Percentiles rank a stretch among this genome's conserved stretches.
phyloP scores from a whole-genome alignment of 2,113 vertebrate genomes.

The Syngnathus typhle region DNA sequence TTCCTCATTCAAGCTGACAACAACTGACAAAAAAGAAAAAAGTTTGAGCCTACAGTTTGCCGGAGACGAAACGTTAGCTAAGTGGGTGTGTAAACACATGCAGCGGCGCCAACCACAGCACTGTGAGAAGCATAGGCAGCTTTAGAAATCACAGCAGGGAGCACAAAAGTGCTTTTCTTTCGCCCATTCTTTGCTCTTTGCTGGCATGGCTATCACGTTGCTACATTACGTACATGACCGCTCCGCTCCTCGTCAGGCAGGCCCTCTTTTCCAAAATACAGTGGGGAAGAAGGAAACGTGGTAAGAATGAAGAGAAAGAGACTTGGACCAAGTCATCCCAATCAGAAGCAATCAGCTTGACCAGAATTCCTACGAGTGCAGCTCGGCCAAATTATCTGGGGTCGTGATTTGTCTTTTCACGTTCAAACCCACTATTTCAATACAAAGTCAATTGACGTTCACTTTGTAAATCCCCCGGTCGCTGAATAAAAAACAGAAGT shows the following conservation, averaged over 20 bases:
- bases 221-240: constrained; percentile 26
- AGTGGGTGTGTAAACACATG: neutral
- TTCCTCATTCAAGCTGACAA: no score
- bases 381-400: neutral
- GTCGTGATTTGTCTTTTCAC: no score
- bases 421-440: no score
- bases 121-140: neutral
- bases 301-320: constrained; percentile 30
- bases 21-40: no score
- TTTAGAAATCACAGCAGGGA: constrained; percentile 12
- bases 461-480: neutral
- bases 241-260: constrained; percentile 19
- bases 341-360: neutral
- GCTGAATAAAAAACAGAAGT: neutral
- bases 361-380: neutral
- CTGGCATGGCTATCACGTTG: constrained; percentile 35
- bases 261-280: constrained; percentile 37
- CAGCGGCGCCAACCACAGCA: neutral
- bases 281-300: constrained; percentile 24
- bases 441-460: no score
- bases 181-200: constrained; percentile 20
- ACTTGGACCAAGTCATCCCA: neutral
- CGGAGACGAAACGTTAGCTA: neutral
- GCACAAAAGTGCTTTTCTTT: constrained; percentile 26
- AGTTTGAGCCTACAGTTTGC: no score